Percentiles rank a stretch among this genome's conserved stretches.
Evolutionary conservation across 2,797 vertebrate species (phyloP).

Genomic region (Ambastaia sidthimunki): DNA sequence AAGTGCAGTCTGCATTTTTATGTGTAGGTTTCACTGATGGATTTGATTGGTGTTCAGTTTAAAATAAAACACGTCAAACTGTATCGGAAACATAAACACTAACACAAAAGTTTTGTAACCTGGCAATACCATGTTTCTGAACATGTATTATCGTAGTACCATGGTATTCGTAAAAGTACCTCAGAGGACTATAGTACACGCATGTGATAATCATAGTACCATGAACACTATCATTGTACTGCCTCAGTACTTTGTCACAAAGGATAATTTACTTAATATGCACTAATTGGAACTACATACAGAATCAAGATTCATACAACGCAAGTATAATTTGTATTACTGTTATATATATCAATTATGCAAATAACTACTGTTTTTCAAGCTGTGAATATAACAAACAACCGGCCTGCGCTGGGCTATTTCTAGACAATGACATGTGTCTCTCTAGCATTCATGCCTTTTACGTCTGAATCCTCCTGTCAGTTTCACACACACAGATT

Average conservation of each 20-base stretch:
- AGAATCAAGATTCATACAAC: too few relatives aligned
- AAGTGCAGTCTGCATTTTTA: background rate
- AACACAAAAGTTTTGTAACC: background rate
- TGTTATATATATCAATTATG: too few relatives aligned
- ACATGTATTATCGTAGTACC: background rate
- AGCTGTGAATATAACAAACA: background rate
- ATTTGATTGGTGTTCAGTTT: background rate
- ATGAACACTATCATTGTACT: too few relatives aligned
- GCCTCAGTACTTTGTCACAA: too few relatives aligned
- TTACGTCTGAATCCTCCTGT: constrained; percentile 46
- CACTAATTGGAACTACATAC: too few relatives aligned
- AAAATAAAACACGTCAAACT: constrained; percentile 12
- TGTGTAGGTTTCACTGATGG: constrained; percentile 11
- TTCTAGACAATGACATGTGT: constrained; percentile 3
- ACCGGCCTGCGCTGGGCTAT: background rate
- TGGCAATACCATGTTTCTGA: background rate
- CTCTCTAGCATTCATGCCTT: background rate
- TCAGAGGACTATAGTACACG: background rate
- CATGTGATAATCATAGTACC: background rate
- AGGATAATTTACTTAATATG: too few relatives aligned
- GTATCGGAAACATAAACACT: background rate
- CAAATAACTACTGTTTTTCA: background rate
- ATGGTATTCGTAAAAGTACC: background rate
- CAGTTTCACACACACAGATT: constrained; percentile 53
- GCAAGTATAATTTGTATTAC: too few relatives aligned